Percentiles rank a stretch among this genome's conserved stretches.
These are phyloP conservation scores for Crotalus horridus DNA, from an alignment of 2,113 vertebrate species.

Conservation along the genomic window DNA sequence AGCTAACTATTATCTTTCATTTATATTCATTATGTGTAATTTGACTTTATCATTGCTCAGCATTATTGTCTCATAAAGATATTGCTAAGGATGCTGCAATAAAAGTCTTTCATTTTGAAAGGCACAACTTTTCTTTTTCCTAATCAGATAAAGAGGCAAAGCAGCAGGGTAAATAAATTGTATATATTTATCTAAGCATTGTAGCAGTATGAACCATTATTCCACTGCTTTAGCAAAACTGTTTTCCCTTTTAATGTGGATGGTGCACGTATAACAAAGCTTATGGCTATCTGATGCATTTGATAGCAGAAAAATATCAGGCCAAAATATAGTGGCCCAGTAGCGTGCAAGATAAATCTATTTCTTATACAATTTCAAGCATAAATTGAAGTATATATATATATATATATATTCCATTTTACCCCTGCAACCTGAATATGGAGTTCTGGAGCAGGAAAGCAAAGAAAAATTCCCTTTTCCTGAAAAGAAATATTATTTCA, in stretches of 20 bases:
- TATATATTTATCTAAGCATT: conserved; percentile 30
- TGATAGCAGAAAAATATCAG: conserved; percentile 17
- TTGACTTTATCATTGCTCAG: conserved; percentile 54
- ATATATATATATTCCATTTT: background rate
- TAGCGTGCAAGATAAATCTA: background rate
- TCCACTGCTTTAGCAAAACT: background rate
- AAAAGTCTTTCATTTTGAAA: conserved; percentile 56
- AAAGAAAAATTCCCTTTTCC: background rate
- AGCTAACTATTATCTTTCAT: conserved; percentile 61
- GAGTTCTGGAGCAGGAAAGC: background rate
- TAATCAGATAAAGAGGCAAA: conserved; percentile 38
- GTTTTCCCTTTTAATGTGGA: conserved; percentile 27
- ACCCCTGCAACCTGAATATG: background rate
- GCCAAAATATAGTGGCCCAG: background rate
- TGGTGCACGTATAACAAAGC: background rate
- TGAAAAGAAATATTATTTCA: background rate
- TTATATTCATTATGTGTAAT: conserved; percentile 56
- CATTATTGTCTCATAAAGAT: conserved; percentile 46
- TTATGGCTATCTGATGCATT: conserved; percentile 4
- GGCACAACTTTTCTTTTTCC: conserved; percentile 36
- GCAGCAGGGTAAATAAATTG: conserved; percentile 21
- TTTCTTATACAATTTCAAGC: background rate
- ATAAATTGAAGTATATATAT: background rate
- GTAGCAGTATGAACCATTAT: background rate
- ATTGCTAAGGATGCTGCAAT: conserved; percentile 35